phyloP scores from a whole-genome alignment of 2,113 vertebrate species.

The Numenius arquata region DNA sequence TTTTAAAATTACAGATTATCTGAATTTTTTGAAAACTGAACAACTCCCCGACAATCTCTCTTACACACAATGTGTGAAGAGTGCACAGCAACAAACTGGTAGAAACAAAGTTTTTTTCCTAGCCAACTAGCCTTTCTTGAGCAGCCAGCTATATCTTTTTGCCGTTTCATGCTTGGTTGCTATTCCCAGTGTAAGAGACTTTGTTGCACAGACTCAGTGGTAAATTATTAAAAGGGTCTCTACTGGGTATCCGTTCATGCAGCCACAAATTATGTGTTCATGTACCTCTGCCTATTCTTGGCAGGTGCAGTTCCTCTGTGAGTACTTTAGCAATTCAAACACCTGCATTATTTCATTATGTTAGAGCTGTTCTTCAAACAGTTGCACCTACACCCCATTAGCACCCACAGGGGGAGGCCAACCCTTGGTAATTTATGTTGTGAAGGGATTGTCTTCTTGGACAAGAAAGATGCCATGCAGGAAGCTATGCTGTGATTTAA shows the following conservation, averaged over 20 bases:
- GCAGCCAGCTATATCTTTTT: background rate
- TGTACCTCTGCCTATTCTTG: constrained; percentile 13
- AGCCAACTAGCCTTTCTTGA: background rate
- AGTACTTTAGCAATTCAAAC: constrained; percentile 30
- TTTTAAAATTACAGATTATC: background rate
- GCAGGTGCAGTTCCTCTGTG: constrained; percentile 20
- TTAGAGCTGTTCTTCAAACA: constrained; percentile 17
- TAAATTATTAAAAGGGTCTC: constrained; percentile 58
- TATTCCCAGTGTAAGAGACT: background rate
- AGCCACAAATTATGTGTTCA: constrained; percentile 5
- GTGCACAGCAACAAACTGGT: background rate
- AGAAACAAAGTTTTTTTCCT: background rate
- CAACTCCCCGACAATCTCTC: background rate
- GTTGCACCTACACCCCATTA: constrained; percentile 26
- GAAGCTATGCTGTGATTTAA: constrained; percentile 10
- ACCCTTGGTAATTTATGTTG: background rate
- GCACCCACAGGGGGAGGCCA: background rate
- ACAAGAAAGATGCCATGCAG: background rate
- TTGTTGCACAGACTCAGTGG: background rate
- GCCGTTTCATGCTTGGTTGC: constrained; percentile 5
- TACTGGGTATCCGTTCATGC: background rate
- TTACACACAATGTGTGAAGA: background rate
- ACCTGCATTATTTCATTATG: constrained; percentile 38
- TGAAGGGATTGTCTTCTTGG: background rate
- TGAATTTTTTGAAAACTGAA: background rate